These are phyloP conservation scores for Lagopus leucura DNA, from an alignment of 2,113 vertebrate species.

Conservation along the genomic window DNA sequence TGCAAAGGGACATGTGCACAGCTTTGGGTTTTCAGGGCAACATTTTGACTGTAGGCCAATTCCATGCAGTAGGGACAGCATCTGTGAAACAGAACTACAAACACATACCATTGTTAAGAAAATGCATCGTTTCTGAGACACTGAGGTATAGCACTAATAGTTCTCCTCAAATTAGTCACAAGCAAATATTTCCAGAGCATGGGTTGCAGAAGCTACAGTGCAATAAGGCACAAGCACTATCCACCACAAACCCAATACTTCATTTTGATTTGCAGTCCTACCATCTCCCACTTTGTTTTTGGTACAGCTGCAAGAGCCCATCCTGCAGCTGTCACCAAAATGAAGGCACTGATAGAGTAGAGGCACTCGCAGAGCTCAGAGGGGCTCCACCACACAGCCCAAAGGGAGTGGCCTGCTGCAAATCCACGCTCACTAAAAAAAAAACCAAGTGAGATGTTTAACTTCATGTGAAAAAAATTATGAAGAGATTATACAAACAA, in stretches of 20 bases:
- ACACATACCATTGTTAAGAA: background rate
- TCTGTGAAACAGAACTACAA: background rate
- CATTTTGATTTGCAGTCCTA: background rate
- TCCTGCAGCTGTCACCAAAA: background rate
- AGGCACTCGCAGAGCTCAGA: background rate
- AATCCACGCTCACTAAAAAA: background rate
- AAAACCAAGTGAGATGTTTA: background rate
- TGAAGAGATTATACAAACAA: background rate
- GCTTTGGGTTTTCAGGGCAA: background rate
- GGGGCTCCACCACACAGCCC: too few species aligned
- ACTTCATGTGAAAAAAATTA: background rate
- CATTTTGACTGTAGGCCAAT: background rate
- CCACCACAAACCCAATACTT: background rate
- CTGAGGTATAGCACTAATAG: background rate
- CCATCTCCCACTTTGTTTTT: background rate
- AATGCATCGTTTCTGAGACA: background rate
- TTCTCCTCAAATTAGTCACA: background rate
- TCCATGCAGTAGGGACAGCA: background rate
- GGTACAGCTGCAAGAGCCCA: background rate
- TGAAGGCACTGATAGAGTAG: rapidly evolving
- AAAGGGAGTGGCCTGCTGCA: too few species aligned
- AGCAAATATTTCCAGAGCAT: conserved; percentile 15
- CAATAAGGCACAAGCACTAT: background rate
- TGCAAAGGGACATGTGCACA: background rate
- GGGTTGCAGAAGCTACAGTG: background rate